Conservation (phyloP, 2,113 vertebrate species). For the Laterallus jamaicensis region DNA sequence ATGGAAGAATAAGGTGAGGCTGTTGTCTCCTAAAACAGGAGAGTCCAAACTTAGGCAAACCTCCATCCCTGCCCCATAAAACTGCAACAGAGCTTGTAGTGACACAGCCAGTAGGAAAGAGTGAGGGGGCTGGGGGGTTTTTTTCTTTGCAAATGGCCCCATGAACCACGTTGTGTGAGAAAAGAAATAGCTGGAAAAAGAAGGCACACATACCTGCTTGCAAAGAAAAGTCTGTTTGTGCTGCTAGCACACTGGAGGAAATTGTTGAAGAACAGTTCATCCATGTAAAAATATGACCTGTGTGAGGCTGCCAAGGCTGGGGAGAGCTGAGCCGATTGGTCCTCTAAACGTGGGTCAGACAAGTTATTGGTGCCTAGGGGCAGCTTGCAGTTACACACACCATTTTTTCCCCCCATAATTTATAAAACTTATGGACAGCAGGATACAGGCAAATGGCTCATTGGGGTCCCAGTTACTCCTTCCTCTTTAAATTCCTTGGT, state of each 20-base stretch:
- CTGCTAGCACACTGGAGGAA: constrained; percentile 48
- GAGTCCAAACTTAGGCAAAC: background rate
- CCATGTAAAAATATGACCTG: constrained; percentile 58
- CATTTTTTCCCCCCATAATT: constrained; percentile 49
- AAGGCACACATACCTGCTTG: constrained; percentile 42
- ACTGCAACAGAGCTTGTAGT: background rate
- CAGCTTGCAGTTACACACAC: constrained; percentile 5
- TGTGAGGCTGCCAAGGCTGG: constrained; percentile 31
- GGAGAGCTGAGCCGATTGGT: constrained; percentile 37
- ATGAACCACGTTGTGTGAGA: background rate
- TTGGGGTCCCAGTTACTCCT: constrained; percentile 51
- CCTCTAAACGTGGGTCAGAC: constrained; percentile 15
- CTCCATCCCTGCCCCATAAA: background rate
- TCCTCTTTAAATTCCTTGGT: constrained; percentile 54
- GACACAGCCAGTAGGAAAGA: background rate
- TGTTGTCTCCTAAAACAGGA: background rate
- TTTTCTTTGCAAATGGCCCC: background rate
- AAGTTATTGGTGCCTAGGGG: constrained; percentile 63
- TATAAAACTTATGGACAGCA: constrained; percentile 60
- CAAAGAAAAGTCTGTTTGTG: constrained; percentile 64
- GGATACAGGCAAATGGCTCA: constrained; percentile 61
- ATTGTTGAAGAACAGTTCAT: constrained; percentile 66
- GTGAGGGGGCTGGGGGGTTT: background rate
- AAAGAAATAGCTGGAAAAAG: constrained; percentile 36
- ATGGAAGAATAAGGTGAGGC: background rate